These are phyloP conservation scores for Zosterops pallidus DNA, from an alignment of 2,113 vertebrate species.

Conservation along the genomic window DNA sequence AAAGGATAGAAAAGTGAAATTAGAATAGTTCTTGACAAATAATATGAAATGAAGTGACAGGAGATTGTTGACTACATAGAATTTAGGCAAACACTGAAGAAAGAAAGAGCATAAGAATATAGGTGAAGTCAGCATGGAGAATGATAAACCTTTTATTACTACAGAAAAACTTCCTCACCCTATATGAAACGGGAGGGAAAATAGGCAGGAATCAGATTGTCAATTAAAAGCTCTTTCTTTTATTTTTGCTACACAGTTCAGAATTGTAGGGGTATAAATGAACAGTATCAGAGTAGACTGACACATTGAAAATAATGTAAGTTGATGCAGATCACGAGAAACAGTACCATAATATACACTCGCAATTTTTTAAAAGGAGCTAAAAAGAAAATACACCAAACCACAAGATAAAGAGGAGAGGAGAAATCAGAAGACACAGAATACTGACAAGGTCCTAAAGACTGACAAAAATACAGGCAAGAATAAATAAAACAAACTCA, in stretches of 20 bases:
- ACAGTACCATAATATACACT: not conserved
- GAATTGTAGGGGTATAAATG: not conserved
- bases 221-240: not conserved
- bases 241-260: not conserved
- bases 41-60: not conserved
- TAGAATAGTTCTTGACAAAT: not conserved
- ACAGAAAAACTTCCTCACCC: not conserved
- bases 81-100: not conserved
- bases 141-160: not conserved
- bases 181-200: accelerated
- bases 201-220: not conserved
- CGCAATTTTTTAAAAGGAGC: not conserved
- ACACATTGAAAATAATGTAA: not conserved
- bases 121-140: not conserved
- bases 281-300: not conserved
- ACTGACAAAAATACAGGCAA: not conserved
- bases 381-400: not conserved
- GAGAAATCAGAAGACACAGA: not conserved
- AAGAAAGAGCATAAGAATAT: not conserved
- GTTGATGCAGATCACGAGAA: not conserved
- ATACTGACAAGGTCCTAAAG: not conserved
- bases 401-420: not conserved
- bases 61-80: not conserved
- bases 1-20: not conserved
- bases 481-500: not conserved